Evolutionary conservation across 2,797 vertebrate genomes (phyloP), one percentile per base, ranked within the genome.

Genomic region (Alcedo atthis): DNA sequence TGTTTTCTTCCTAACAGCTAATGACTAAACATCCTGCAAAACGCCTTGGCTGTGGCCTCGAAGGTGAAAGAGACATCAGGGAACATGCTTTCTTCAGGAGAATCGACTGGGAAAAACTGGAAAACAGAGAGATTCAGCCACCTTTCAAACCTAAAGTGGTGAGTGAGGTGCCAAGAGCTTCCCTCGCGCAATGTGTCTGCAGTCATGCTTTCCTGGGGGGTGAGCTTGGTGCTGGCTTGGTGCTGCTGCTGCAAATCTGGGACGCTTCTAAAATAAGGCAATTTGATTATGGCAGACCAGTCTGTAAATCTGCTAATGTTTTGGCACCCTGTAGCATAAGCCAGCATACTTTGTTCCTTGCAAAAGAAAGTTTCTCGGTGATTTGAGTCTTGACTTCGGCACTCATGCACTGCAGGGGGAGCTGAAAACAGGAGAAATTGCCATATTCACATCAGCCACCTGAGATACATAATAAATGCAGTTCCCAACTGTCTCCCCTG

Each of bases 91-190:
- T 99, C 97, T 99, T 99, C 97, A 98, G 99, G 94, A 98, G 99
- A 79, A 99, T 99, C 57, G 99, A 99, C 98, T 99, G 99, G 99
- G 99, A 99, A 7, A 98, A 98, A 84, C 97, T 99, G 82, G 95
- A 98, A 93, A 98, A 97, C 97, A 96, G 98, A 62, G 99, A 99
- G 96, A 98, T 99, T 84, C 99, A 99, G 96, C 99, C 99, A 1
- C 99, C 99, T 3, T 99, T 99, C 98, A 99, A 99, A 92, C 99
- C 99, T 40, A 99, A 99, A 99, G 98, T 98, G 98, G 99, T 99
- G 96, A 98, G 99, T 98, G 53, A 28, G 35, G 7, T 18, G 83
- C 62, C 46, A 28, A 32, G 18, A 40, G 8, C 14, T 25, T 17
- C 46, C 33, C 63, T 63, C 5, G 0, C 43, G 58, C 8, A 33